Evolutionary conservation across 1,140 invertebrate species (phyloP).

Genomic region (Oppia nitens): DNA sequence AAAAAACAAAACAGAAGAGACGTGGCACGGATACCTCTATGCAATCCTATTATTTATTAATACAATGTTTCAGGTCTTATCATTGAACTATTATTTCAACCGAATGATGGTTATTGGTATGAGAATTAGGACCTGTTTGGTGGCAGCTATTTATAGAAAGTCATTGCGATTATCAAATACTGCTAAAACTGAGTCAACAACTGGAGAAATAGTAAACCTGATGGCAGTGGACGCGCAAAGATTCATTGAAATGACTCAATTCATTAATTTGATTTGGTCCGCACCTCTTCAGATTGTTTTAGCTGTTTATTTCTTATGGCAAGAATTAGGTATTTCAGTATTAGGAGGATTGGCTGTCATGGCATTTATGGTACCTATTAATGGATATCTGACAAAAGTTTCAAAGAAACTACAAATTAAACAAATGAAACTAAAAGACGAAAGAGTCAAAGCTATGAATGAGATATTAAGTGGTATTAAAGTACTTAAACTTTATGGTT

Average conservation of each 20-base stretch:
- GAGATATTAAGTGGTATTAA: conserved; percentile 33
- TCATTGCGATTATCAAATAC: conserved; percentile 25
- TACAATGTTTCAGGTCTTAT: conserved; percentile 40
- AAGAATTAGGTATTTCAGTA: conserved; percentile 45
- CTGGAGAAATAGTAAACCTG: conserved; percentile 38
- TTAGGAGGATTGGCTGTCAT: conserved; percentile 78
- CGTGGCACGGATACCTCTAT: conserved; percentile 76
- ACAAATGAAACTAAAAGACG: conserved; percentile 28
- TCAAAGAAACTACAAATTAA: conserved; percentile 31
- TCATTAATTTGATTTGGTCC: conserved; percentile 25
- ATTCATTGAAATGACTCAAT: conserved; percentile 20
- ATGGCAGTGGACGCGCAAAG: conserved; percentile 35
- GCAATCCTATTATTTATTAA: conserved; percentile 34
- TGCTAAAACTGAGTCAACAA: conserved; percentile 29
- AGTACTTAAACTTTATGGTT: conserved; percentile 22
- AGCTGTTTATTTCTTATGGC: conserved; percentile 30
- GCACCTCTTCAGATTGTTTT: conserved; percentile 28
- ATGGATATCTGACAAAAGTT: conserved; percentile 29
- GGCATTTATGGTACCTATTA: conserved; percentile 41
- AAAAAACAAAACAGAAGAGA: conserved; percentile 31
- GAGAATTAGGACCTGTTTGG: conserved; percentile 22
- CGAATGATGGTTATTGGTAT: conserved; percentile 48
- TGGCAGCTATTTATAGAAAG: conserved; percentile 24
- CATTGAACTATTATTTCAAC: conserved; percentile 76
- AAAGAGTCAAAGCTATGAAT: conserved; percentile 28